A percentile compares a stretch with the other conserved stretches of the same genome.
Evolutionary conservation across 2,888 invertebrate species (phyloP).

Genomic region (Chydorus sphaericus): DNA sequence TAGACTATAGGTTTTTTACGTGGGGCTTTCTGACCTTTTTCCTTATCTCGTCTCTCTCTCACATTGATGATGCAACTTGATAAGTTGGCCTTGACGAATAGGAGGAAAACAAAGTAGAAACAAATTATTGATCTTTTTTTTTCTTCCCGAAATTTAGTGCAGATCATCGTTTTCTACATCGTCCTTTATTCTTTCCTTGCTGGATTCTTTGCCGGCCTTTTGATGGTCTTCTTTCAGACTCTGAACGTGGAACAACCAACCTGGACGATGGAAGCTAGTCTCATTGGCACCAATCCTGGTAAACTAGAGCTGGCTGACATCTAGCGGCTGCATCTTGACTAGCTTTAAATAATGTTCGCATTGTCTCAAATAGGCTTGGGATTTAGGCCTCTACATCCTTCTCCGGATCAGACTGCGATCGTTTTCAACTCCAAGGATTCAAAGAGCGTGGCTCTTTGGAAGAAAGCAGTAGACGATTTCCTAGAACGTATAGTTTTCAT

Average conservation of each 20-base stretch:
- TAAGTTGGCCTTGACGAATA: no score
- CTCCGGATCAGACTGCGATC: background rate
- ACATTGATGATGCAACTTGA: no score
- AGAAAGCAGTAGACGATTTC: background rate
- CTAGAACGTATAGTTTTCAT: background rate
- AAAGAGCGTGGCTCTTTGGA: background rate
- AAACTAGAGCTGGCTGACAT: background rate
- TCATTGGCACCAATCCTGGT: constrained; percentile 37
- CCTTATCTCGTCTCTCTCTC: background rate
- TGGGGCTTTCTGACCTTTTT: background rate
- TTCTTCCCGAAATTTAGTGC: constrained; percentile 26
- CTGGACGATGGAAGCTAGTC: constrained; percentile 29
- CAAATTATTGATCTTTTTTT: background rate
- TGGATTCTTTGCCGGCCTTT: constrained; percentile 36
- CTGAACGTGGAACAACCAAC: constrained; percentile 29
- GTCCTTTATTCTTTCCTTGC: constrained; percentile 37
- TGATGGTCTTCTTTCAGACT: constrained; percentile 35
- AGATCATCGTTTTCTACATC: constrained; percentile 37
- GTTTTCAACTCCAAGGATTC: background rate
- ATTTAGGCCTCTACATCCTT: background rate
- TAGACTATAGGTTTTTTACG: background rate
- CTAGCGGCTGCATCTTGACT: background rate
- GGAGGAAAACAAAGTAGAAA: no score
- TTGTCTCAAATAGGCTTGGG: background rate
- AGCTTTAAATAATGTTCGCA: background rate